These are phyloP conservation scores for Petrocephalus schoutedeni DNA, from an alignment of 2,797 vertebrate species.

Conservation along the genomic window DNA sequence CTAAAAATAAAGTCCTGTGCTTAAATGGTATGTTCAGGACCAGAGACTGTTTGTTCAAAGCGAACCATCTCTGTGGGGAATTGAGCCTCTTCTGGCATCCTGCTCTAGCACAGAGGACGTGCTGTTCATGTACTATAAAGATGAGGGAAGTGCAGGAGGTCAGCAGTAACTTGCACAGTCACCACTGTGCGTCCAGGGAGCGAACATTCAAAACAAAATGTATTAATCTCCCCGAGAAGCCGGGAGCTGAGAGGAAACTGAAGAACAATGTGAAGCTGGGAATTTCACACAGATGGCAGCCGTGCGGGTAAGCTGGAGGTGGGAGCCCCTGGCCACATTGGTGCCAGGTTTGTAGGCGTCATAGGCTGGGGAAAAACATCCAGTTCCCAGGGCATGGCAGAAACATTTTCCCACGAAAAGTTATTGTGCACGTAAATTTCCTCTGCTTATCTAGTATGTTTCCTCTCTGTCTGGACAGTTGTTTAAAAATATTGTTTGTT, in stretches of 20 bases:
- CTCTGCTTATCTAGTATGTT: conserved; percentile 37
- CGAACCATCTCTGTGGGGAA: conserved; percentile 39
- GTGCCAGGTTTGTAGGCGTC: conserved; percentile 31
- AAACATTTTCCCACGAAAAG: conserved; percentile 53
- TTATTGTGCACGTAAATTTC: conserved; percentile 56
- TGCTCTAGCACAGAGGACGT: conserved; percentile 32
- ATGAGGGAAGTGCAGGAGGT: conserved; percentile 62
- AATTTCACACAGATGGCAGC: conserved; percentile 29
- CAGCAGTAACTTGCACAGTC: conserved; percentile 53
- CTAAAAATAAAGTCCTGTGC: conserved; percentile 25
- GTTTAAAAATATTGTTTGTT: conserved; percentile 11
- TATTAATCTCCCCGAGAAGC: conserved; percentile 46
- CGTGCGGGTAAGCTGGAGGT: conserved; percentile 42
- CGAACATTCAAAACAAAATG: conserved; percentile 29
- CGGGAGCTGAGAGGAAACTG: conserved; percentile 53
- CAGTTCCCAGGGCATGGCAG: conserved; percentile 29
- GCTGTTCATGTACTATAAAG: conserved; percentile 45
- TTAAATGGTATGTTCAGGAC: conserved; percentile 14
- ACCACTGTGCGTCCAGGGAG: not conserved
- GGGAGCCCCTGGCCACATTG: conserved; percentile 33
- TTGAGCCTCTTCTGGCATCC: conserved; percentile 45
- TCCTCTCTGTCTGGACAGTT: conserved; percentile 29
- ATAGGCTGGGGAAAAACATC: conserved; percentile 47
- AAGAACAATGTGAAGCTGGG: conserved; percentile 61
- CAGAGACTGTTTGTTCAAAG: conserved; percentile 29